A percentile compares a stretch with the other conserved stretches of the same genome.
These are phyloP conservation scores for Vanessa tameamea DNA, from an alignment of 1,140 invertebrate species.

Conservation along the genomic window DNA sequence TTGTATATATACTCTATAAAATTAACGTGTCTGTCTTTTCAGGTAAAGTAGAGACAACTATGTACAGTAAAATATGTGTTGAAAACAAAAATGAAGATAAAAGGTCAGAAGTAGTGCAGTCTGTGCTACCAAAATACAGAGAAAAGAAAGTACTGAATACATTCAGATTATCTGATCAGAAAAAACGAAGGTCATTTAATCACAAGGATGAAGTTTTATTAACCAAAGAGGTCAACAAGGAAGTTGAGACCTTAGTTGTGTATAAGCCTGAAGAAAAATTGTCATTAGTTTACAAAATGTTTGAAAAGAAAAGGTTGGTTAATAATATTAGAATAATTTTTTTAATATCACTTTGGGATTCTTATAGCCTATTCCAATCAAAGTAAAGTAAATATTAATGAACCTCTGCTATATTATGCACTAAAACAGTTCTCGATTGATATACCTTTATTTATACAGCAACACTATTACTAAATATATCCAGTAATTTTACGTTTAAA, in stretches of 20 bases:
- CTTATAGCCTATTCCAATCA: too few relatives aligned
- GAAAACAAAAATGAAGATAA: conserved; percentile 52
- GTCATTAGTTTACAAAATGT: conserved; percentile 56
- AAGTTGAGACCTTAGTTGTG: conserved; percentile 52
- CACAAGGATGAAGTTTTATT: conserved; percentile 52
- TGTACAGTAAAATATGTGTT: conserved; percentile 58
- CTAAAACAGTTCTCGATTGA: too few relatives aligned
- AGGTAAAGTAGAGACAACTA: conserved; percentile 62
- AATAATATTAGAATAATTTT: background rate
- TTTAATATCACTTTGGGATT: too few relatives aligned
- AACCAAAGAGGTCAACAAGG: conserved; percentile 56
- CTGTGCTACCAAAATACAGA: conserved; percentile 62
- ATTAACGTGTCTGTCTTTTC: conserved; percentile 25
- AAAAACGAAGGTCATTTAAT: conserved; percentile 28
- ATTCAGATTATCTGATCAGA: conserved; percentile 33
- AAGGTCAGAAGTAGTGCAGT: conserved; percentile 59
- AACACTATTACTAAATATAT: too few relatives aligned
- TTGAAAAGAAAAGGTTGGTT: conserved; percentile 41
- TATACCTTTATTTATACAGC: too few relatives aligned
- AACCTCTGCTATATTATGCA: too few relatives aligned
- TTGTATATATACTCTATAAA: background rate
- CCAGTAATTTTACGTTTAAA: too few relatives aligned
- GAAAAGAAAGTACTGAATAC: conserved; percentile 56
- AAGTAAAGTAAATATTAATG: too few relatives aligned
- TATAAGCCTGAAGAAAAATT: conserved; percentile 55